Evolutionary conservation across 2,888 invertebrate species (phyloP).

Genomic region (Euzophera pinguis): DNA sequence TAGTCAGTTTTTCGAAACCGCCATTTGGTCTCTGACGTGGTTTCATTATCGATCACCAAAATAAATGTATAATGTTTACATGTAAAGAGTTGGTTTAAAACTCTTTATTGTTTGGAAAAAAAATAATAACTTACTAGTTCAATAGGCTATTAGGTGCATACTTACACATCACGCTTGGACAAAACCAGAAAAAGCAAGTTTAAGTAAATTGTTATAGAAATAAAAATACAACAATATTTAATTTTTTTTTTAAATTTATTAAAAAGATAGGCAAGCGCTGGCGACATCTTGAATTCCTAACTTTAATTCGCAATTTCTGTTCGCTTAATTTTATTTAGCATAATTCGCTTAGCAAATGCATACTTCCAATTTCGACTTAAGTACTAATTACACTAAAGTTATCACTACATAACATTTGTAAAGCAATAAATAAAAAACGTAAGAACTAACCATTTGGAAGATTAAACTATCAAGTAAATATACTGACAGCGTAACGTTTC

Average conservation of each 20-base stretch:
- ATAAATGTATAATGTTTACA: no score
- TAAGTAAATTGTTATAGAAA: neutral
- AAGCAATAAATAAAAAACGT: neutral
- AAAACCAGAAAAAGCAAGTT: no score
- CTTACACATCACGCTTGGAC: no score
- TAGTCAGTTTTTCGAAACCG: no score
- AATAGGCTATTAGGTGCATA: no score
- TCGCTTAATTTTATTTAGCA: neutral
- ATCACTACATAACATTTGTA: constrained; percentile 2
- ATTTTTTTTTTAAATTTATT: neutral
- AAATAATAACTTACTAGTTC: no score
- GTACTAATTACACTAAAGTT: neutral
- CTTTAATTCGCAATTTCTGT: neutral
- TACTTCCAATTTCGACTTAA: neutral
- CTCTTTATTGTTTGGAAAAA: no score
- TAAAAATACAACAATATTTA: neutral
- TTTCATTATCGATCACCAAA: no score
- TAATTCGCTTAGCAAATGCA: constrained; percentile 7
- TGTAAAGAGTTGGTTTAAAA: no score
- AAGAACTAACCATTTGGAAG: neutral
- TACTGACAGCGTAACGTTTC: no score
- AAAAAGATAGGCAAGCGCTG: neutral
- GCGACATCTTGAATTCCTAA: neutral
- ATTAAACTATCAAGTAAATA: no score
- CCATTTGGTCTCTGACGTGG: no score